Evolutionary conservation across 2,888 invertebrate genomes (phyloP), one percentile per base, ranked within the genome.

Genomic region (Zaprionus obscuricornis): DNA sequence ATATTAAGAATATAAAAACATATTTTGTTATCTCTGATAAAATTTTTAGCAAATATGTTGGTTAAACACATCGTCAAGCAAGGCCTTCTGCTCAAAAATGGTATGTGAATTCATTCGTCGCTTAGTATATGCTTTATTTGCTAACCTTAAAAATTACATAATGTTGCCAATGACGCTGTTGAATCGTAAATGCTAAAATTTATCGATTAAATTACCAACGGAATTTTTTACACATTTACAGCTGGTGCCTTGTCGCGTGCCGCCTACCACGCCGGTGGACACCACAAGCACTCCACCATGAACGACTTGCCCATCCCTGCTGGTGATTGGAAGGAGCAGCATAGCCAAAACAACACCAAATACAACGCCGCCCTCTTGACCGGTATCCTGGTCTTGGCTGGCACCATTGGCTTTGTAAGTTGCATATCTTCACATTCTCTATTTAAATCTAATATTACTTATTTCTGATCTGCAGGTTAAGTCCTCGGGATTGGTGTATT

Each of bases 261-360:
- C 39, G 86, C 89, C 11, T 88, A 88, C 55, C 88, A 89, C 31
- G 82, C 72, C 50, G 85, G 84, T 31, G 75, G 60, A 1, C 72
- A 84, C 56, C 87, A 87, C 37, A 43, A 76, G 37, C 78, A 74
- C 17, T 63, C 84, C 22, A 93, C 92, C 7, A 93, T 95, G 93
- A 94, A 96, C 78, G 96, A 96, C 87, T 89, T 96, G 87, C 95
- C 96, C 0, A 91, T 94, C 42, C 96, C 96, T 1, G 90, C 91
- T 55, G 96, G 96, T 50, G 94, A 94, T 14, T 97, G 96, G 96
- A 91, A 95, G 87, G 92, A 94, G 46, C 89, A 92, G 37, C 84
- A 95, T 81, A 92, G 93, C 49, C 92, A 93, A 22, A 92, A 92
- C 59, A 94, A 96, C 87, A 90, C 92, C 65, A 93, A 92, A 82